Evolutionary conservation across 64 coral and sea anemone species (phyloP), one percentile per base, ranked within the genome.

Genomic region (Hydrozoanthus tunicans): DNA sequence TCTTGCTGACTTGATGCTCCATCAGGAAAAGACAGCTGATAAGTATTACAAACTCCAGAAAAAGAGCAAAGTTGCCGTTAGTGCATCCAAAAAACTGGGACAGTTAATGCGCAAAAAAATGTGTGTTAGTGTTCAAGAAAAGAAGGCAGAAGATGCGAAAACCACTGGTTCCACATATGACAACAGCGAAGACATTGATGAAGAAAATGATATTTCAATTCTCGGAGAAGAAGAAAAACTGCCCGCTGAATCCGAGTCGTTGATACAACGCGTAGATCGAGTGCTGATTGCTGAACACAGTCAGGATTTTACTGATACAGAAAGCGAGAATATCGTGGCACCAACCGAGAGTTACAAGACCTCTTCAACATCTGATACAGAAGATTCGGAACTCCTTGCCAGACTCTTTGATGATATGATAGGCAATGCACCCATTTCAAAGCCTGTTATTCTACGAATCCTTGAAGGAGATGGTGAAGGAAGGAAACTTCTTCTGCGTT

Each of bases 271-370:
- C 14, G 43, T 70, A 53, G 64, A 70, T 84, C 63, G 7, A 15
- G 63, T 24, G 63, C 12, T 52, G 63, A 67, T 27, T 17, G 53
- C 26, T 54, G 63, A 70, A 53, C 4, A 56, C 51, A 69, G 4
- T 3, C 62, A 23, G 32, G 64, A 59, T 56, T 69, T 14, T 63
- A 15, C 17, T 17, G 1, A 0, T 11, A 3, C 5, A 68, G 52
- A 82, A 14, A 24, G 10, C 9, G 26, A 64, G 80, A 53, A 78
- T 78, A 78, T 77, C 74, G 74, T 82, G 15, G 8, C 79, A 52
- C 59, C 59, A 61, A 81, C 80, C 43, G 80, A 82, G 57, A 56
- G 64, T 64, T 84, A 70, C 62, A 84, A 69, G 62, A 66, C 81
- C 63, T 68, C 61, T 53, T 51, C 11, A 52, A 83, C 3, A 61